Evolutionary conservation across 2,888 invertebrate species (phyloP).

Genomic region (Trachelus iudaicus): DNA sequence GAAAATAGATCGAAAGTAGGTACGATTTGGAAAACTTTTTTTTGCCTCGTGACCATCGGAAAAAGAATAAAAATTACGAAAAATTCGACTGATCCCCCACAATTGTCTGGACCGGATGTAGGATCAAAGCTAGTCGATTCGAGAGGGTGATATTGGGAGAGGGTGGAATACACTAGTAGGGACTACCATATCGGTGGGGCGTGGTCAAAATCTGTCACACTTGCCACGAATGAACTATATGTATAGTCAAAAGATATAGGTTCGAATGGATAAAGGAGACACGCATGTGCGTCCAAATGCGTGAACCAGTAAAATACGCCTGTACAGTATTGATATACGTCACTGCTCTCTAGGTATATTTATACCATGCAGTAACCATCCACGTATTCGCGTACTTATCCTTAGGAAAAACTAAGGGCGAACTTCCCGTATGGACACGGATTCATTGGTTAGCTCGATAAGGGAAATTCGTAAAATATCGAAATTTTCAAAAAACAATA

Average conservation of each 20-base stretch:
- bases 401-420: background rate
- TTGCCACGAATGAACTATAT: conserved; percentile 55
- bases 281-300: conserved; percentile 7
- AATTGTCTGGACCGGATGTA: conserved; percentile 33
- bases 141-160: conserved; percentile 15
- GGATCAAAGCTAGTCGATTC: conserved; percentile 52
- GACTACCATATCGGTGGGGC: conserved; percentile 62
- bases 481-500: background rate
- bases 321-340: background rate
- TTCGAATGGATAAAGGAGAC: background rate
- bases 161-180: conserved; percentile 21
- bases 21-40: background rate
- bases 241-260: background rate
- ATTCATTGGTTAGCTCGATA: background rate
- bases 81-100: background rate
- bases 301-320: background rate
- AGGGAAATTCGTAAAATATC: background rate
- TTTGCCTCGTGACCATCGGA: background rate
- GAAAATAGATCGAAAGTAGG: background rate
- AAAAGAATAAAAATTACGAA: background rate
- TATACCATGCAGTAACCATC: background rate
- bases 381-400: background rate
- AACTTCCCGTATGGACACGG: background rate
- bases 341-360: background rate
- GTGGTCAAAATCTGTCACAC: conserved; percentile 65